phyloP scores from a whole-genome alignment of 2,113 vertebrate genomes.

The Rhabdomys dilectus region DNA sequence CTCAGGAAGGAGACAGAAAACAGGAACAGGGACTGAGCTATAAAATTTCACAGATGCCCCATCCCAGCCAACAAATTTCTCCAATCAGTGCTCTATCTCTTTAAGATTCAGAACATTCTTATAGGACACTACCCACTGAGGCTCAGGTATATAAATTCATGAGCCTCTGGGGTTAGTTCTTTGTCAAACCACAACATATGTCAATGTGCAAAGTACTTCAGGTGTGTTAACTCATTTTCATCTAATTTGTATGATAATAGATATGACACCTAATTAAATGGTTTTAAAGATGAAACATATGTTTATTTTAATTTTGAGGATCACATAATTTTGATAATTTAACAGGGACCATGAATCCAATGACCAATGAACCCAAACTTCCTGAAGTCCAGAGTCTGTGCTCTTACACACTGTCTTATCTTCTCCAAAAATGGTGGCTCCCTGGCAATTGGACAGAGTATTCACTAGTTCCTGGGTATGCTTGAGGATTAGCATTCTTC shows the following conservation, averaged over 20 bases:
- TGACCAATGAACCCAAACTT: neutral
- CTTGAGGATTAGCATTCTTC: neutral
- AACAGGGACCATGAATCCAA: neutral
- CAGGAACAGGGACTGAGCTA: neutral
- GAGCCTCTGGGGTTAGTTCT: neutral
- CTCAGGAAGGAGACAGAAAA: neutral
- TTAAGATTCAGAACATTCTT: neutral
- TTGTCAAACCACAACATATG: neutral
- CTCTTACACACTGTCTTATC: neutral
- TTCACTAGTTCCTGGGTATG: neutral
- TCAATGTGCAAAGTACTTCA: neutral
- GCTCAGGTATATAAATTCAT: neutral
- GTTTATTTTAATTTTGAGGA: neutral
- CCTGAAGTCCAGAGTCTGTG: neutral
- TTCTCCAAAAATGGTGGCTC: neutral
- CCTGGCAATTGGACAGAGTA: neutral
- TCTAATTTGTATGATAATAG: constrained; percentile 11
- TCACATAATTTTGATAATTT: constrained; percentile 11
- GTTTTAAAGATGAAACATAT: neutral
- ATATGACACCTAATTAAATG: neutral
- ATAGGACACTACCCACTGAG: neutral
- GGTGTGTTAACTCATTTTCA: constrained; percentile 13
- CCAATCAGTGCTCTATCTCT: too few species aligned
- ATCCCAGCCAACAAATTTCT: neutral
- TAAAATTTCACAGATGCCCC: neutral